Percentiles rank a stretch among this genome's conserved stretches.
These are phyloP conservation scores for Spinus pinus DNA, from an alignment of 2,797 vertebrate genomes.

Conservation along the genomic window DNA sequence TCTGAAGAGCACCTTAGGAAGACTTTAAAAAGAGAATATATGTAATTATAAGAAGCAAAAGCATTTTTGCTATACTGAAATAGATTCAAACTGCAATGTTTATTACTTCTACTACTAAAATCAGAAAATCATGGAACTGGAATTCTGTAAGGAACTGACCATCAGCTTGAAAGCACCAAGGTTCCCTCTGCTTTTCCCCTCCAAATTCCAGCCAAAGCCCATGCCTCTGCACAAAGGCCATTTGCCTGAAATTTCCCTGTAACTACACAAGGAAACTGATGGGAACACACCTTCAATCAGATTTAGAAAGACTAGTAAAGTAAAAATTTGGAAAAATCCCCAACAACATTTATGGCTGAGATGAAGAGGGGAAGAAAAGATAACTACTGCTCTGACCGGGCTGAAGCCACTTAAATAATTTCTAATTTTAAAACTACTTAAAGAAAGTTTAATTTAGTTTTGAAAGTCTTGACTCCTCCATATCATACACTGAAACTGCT, in stretches of 20 bases:
- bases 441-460: not conserved
- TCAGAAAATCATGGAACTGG: not conserved
- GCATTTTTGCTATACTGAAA: not conserved
- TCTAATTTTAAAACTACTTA: not conserved
- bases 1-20: not conserved
- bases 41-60: not conserved
- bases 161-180: not conserved
- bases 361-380: not conserved
- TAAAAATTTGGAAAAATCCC: not conserved
- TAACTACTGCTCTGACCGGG: not conserved
- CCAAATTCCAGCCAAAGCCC: not conserved
- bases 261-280: not conserved
- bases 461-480: not conserved
- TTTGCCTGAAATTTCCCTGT: not conserved
- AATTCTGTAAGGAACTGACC: not conserved
- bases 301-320: not conserved
- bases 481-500: accelerated
- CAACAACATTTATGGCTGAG: not conserved
- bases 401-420: not conserved
- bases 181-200: not conserved
- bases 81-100: not conserved
- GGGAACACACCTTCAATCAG: not conserved
- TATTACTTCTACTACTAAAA: not conserved
- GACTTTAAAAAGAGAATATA: not conserved
- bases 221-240: not conserved